These are phyloP conservation scores for Apostichopus japonicus DNA, from an alignment of 35 echinoderm and acorn worm genomes.

Conservation along the genomic window DNA sequence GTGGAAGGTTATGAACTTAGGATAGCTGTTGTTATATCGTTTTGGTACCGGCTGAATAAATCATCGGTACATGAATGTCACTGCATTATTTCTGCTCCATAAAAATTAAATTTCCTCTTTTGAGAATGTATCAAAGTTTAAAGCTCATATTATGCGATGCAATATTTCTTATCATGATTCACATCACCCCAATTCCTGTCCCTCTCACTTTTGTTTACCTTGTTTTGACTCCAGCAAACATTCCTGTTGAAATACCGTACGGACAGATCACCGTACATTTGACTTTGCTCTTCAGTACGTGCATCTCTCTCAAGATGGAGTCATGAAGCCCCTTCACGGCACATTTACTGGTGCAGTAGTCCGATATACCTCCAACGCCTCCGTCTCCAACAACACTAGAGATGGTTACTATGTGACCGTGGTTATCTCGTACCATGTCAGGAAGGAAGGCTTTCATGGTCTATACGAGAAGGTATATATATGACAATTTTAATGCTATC, in stretches of 20 bases:
- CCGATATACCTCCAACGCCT: slow-evolving; percentile 61
- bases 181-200: not conserved
- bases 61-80: too few species aligned
- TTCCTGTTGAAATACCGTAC: slow-evolving; percentile 77
- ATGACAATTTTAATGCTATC: too few species aligned
- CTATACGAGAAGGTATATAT: slow-evolving; percentile 44
- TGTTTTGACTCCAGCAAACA: slow-evolving; percentile 82
- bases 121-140: not conserved
- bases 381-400: slow-evolving; percentile 64
- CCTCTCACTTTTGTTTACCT: slow-evolving; percentile 33
- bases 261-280: slow-evolving; percentile 88
- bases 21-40: too few species aligned
- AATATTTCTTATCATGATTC: too few species aligned
- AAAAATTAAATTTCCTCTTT: not conserved
- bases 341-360: slow-evolving; percentile 87
- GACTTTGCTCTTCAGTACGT: slow-evolving; percentile 52
- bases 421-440: slow-evolving; percentile 83
- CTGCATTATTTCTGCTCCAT: too few species aligned
- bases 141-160: too few species aligned
- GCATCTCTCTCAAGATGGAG: slow-evolving; percentile 55
- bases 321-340: slow-evolving; percentile 84
- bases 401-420: slow-evolving; percentile 93
- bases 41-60: not conserved
- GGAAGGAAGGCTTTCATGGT: slow-evolving; percentile 88
- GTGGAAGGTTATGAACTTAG: too few species aligned